Evolutionary conservation across 2,113 vertebrate species (phyloP), one percentile per base, ranked within the genome.

Genomic region (Mesitornis unicolor): DNA sequence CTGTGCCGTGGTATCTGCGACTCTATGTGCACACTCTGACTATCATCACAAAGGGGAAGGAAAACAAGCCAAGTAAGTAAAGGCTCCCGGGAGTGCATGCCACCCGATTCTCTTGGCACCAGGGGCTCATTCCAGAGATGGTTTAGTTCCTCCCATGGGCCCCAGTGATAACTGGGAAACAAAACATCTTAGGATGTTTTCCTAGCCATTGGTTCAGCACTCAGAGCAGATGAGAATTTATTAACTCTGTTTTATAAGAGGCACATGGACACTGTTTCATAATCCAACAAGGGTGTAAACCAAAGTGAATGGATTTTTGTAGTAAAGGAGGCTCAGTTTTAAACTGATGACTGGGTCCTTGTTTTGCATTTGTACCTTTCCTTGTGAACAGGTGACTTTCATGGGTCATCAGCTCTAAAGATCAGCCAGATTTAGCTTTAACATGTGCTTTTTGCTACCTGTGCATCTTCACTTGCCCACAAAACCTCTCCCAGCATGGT

Each of bases 1-100:
- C 98, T 0, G 99, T 99, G 88, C 99, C 99, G 9, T 99, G 99
- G 99, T 99, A 99, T 90, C 98, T 99, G 80, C 98, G 99, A 11
- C 98, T 99, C 50, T 99, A 99, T 13, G 97, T 99, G 93, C 99
- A 99, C 97, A 99, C 99, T 0, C 98, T 99, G 53, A 98, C 98
- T 10, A 98, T 99, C 96, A 98, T 98, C 97, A 99, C 99, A 63
- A 99, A 99, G 94, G 98, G 98, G 71, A 99, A 98, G 89, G 98
- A 99, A 51, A 99, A 99, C 98, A 99, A 98, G 40, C 99, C 99
- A 31, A 99, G 99, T 99, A 95, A 99, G 98, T 61, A 33, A 80
- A 48, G 4, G 28, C 22, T 47, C 33, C 61, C 0, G 0, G 43
- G 33, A 60, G 31, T 22, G 9, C 11, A 0, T 47, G 65, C n/a